These are phyloP conservation scores for Sphenopsis melanotis DNA, from an alignment of 2,797 vertebrate species.

Conservation along the genomic window DNA sequence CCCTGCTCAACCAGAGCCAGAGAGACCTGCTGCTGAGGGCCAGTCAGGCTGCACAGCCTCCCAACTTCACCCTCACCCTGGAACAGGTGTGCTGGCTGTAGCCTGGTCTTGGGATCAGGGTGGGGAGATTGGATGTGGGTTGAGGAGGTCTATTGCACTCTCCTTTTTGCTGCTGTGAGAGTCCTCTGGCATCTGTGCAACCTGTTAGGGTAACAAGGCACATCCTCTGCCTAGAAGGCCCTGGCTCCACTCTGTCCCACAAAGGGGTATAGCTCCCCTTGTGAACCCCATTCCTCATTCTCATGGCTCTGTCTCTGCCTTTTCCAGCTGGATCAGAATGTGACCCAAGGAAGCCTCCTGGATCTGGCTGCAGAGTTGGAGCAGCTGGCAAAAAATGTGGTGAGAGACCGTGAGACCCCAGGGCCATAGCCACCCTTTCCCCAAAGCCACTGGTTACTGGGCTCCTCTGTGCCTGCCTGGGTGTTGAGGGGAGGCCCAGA, in stretches of 20 bases:
- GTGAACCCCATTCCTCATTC: rapidly evolving
- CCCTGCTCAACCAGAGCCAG: slow-evolving; percentile 69
- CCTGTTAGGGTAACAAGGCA: not conserved
- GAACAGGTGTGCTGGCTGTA: slow-evolving; percentile 70
- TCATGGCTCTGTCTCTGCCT: not conserved
- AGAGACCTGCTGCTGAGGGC: slow-evolving; percentile 45
- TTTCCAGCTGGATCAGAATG: slow-evolving; percentile 69
- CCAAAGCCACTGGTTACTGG: not conserved
- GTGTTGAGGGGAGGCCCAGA: not conserved
- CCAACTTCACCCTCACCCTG: slow-evolving; percentile 57
- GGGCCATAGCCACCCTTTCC: not conserved
- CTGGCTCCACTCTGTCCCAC: not conserved
- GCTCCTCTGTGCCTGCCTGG: not conserved
- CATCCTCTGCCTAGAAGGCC: not conserved
- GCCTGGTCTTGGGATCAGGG: not conserved
- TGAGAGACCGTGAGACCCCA: not conserved
- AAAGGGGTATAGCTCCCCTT: rapidly evolving
- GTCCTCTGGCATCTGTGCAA: not conserved
- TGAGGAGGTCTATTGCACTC: not conserved
- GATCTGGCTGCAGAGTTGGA: slow-evolving; percentile 68
- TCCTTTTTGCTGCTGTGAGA: not conserved
- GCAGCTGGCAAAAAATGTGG: not conserved
- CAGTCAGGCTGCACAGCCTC: not conserved
- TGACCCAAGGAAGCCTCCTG: slow-evolving; percentile 69
- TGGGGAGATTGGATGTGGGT: rapidly evolving